Percentiles rank a stretch among this genome's conserved stretches.
Conservation (phyloP, 2,113 vertebrate genomes). For the Tetrax tetrax region DNA sequence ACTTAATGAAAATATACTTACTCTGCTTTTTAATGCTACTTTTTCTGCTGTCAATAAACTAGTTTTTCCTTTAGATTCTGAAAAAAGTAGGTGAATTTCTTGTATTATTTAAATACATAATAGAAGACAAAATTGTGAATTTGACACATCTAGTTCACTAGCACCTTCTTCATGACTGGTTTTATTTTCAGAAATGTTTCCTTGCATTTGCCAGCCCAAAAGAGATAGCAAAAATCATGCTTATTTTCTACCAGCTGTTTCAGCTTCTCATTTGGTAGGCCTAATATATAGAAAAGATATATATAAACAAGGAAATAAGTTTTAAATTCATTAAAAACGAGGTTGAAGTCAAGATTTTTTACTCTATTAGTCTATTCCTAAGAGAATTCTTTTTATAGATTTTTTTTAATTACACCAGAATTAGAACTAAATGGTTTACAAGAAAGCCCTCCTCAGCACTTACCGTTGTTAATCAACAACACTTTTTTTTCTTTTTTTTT, state of each 20-base stretch:
- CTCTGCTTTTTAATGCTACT: background rate
- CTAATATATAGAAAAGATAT: background rate
- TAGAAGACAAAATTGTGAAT: background rate
- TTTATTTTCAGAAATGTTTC: background rate
- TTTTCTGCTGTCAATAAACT: background rate
- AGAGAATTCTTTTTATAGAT: background rate
- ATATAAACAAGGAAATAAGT: background rate
- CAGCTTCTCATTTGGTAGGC: background rate
- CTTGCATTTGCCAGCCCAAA: background rate
- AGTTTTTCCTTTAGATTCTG: background rate
- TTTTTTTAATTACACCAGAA: background rate
- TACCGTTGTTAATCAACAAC: background rate
- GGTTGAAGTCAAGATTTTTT: background rate
- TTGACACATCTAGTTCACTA: background rate
- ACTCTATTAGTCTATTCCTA: background rate
- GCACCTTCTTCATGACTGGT: background rate
- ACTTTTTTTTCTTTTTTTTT: background rate
- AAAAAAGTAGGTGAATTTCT: background rate
- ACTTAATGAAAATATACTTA: background rate
- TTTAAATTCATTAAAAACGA: background rate
- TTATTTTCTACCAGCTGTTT: background rate
- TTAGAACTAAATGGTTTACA: background rate
- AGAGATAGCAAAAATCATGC: fast-evolving
- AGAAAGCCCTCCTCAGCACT: background rate
- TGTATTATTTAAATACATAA: background rate